phyloP scores from a whole-genome alignment of 1,140 invertebrate genomes.

The Temnothorax nylanderi region DNA sequence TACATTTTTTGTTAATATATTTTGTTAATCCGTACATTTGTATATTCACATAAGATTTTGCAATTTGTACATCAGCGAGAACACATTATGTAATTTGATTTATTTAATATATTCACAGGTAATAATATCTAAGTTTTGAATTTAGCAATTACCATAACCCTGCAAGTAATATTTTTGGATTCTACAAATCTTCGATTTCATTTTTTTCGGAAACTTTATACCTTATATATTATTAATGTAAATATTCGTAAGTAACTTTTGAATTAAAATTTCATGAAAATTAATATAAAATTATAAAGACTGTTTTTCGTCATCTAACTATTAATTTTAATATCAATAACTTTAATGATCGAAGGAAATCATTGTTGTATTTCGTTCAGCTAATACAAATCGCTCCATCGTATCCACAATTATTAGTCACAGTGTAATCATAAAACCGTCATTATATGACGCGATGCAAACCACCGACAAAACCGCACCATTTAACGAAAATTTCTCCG shows the following conservation, averaged over 20 bases:
- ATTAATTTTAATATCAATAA: background rate
- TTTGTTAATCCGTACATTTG: background rate
- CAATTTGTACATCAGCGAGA: background rate
- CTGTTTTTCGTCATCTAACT: background rate
- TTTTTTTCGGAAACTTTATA: background rate
- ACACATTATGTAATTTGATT: background rate
- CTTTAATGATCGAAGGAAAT: background rate
- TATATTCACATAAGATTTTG: background rate
- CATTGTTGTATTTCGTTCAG: background rate
- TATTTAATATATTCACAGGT: slow-evolving; percentile 8
- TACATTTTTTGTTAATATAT: background rate
- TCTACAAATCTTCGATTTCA: background rate
- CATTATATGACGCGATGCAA: background rate
- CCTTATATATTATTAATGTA: background rate
- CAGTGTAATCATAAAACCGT: background rate
- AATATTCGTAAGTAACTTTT: background rate
- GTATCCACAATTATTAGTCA: background rate
- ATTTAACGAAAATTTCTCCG: background rate
- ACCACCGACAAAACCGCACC: background rate
- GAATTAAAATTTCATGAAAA: slow-evolving; percentile 10
- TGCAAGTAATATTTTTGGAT: background rate
- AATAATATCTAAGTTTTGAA: background rate
- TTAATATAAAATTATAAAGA: background rate
- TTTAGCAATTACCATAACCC: background rate
- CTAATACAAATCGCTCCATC: background rate